Evolutionary conservation across 2,113 vertebrate genomes (phyloP).

Genomic region (Tachycineta bicolor): DNA sequence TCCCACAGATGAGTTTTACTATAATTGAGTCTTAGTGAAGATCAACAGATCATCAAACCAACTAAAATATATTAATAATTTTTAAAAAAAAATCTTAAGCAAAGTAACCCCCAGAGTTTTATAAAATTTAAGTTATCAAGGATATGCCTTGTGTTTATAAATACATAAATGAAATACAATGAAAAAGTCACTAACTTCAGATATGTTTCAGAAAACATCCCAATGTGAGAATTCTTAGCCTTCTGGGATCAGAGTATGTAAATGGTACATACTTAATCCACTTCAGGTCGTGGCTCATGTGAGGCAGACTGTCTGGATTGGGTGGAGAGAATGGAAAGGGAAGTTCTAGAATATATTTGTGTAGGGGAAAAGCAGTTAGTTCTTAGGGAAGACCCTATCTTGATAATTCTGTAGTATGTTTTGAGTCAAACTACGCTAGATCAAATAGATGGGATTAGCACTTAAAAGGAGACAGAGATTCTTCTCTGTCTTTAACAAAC

Average conservation of each 20-base stretch:
- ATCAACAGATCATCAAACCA: neutral
- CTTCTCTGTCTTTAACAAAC: neutral
- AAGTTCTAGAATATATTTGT: neutral
- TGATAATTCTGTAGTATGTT: neutral
- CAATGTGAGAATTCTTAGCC: neutral
- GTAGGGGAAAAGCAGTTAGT: neutral
- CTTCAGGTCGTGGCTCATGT: rapidly evolving
- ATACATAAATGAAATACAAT: neutral
- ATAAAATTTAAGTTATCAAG: neutral
- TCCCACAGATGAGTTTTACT: neutral
- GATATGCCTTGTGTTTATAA: neutral
- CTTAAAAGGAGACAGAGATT: neutral
- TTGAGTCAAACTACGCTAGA: neutral
- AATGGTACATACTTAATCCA: neutral
- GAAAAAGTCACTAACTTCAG: neutral
- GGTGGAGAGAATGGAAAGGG: neutral
- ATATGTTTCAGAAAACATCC: neutral
- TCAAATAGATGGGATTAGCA: neutral
- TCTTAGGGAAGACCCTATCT: neutral
- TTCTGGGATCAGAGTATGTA: neutral
- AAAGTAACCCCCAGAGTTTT: neutral
- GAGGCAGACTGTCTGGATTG: neutral
- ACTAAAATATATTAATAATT: neutral
- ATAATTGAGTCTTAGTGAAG: neutral
- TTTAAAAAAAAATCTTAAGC: neutral